Percentiles rank a stretch among this genome's conserved stretches.
Conservation (phyloP, 2,797 vertebrate genomes). For the Eulemur coronatus region DNA sequence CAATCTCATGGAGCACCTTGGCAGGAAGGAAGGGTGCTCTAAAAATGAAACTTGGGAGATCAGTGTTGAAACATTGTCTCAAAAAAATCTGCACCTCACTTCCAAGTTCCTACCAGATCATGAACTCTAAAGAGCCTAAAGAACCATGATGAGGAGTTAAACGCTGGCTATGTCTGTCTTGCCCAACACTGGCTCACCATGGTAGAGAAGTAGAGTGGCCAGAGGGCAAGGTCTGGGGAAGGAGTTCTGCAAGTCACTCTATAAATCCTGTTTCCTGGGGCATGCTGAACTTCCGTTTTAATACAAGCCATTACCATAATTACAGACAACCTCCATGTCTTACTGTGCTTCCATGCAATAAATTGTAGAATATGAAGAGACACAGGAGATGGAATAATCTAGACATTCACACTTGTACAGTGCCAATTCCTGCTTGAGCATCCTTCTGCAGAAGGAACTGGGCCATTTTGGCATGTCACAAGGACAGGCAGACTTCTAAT, state of each 20-base stretch:
- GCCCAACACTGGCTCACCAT: background rate
- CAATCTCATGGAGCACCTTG: background rate
- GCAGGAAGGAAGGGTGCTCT: background rate
- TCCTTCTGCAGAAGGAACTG: background rate
- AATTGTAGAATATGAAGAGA: background rate
- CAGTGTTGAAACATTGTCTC: background rate
- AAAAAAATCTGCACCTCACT: background rate
- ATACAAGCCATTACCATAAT: background rate
- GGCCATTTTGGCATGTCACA: background rate
- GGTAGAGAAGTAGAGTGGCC: background rate
- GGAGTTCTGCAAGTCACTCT: background rate
- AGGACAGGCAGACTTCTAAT: conserved; percentile 53
- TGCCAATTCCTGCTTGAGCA: background rate
- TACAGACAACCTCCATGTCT: background rate
- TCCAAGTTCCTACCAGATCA: background rate
- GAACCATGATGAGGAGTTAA: background rate
- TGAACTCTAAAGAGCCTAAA: background rate
- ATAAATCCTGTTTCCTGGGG: background rate
- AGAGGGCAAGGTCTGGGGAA: background rate
- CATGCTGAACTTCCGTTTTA: background rate
- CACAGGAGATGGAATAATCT: background rate
- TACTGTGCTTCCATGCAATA: background rate
- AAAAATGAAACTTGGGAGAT: background rate
- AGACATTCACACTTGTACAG: background rate
- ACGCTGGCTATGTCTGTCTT: background rate